These are phyloP conservation scores for Drosophila testacea DNA, from an alignment of 2,888 invertebrate species.

Conservation along the genomic window DNA sequence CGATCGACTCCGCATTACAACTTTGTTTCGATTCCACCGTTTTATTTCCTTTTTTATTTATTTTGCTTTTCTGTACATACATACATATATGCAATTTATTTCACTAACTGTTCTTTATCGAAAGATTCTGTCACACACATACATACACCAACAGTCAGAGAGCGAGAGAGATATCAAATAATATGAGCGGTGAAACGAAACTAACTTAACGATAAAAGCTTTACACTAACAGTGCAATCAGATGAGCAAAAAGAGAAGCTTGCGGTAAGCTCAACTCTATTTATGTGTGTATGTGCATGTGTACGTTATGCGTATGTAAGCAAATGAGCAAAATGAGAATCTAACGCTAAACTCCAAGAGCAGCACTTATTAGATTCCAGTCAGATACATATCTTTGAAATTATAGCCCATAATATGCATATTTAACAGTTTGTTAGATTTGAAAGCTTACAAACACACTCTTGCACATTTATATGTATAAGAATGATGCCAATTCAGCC, in stretches of 20 bases:
- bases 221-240: not conserved
- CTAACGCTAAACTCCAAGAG: not conserved
- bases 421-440: not conserved
- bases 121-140: slow-evolving; percentile 26
- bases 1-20: slow-evolving; percentile 44
- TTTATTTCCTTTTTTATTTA: not conserved
- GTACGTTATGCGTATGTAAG: not conserved
- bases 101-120: slow-evolving; percentile 58
- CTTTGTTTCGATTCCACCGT: slow-evolving; percentile 53
- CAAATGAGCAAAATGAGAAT: not conserved
- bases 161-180: slow-evolving; percentile 1
- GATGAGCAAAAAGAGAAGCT: slow-evolving; percentile 5
- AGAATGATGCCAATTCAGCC: too few relatives aligned
- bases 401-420: not conserved
- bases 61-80: slow-evolving; percentile 16
- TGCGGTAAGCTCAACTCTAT: slow-evolving; percentile 9
- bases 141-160: not conserved
- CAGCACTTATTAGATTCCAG: not conserved
- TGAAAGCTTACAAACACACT: not conserved
- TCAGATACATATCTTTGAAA: slow-evolving; percentile 17
- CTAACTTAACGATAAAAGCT: slow-evolving; percentile 10
- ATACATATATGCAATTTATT: slow-evolving; percentile 22
- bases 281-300: not conserved
- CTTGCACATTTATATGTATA: too few relatives aligned
- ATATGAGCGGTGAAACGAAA: slow-evolving; percentile 29